Evolutionary conservation across 2,888 invertebrate species (phyloP).

Genomic region (Brassicogethes aeneus): DNA sequence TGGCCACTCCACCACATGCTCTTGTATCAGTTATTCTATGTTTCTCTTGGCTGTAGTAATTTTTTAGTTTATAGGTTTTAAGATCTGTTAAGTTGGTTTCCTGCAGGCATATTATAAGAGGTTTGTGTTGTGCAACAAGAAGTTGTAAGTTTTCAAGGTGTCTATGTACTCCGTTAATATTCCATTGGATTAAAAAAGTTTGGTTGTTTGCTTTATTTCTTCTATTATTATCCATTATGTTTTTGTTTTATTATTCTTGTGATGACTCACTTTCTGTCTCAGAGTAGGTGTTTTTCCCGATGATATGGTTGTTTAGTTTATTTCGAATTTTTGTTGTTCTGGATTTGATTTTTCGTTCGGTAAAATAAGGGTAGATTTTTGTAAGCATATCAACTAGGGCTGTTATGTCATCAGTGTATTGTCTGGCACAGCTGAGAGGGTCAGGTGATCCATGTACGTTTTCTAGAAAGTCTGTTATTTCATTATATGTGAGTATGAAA

Average conservation of each 20-base stretch:
- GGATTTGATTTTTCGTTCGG: conserved; percentile 7
- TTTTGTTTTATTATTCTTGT: too few relatives aligned
- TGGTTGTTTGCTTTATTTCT: too few relatives aligned
- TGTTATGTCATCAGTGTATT: conserved; percentile 7
- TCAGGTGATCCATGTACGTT: conserved; percentile 2
- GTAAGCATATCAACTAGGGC: conserved; percentile 8
- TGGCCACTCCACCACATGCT: conserved; percentile 12
- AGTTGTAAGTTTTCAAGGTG: conserved; percentile 10
- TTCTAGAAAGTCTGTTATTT: not conserved
- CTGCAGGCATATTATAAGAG: conserved; percentile 11
- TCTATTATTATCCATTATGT: too few relatives aligned
- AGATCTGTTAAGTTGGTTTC: conserved; percentile 12
- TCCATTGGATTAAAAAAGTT: conserved; percentile 10
- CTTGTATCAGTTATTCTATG: conserved; percentile 3
- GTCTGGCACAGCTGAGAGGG: not conserved
- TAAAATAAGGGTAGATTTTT: conserved; percentile 5
- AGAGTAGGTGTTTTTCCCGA: too few relatives aligned
- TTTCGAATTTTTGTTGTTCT: conserved; percentile 8
- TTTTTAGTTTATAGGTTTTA: conserved; percentile 10
- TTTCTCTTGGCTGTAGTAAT: conserved; percentile 8
- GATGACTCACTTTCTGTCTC: too few relatives aligned
- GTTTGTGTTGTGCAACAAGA: conserved; percentile 6
- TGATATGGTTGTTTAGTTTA: too few relatives aligned
- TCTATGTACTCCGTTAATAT: conserved; percentile 10
- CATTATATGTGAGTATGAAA: too few relatives aligned